Evolutionary conservation across 2,113 vertebrate species (phyloP).

Genomic region (Dipodomys merriami): DNA sequence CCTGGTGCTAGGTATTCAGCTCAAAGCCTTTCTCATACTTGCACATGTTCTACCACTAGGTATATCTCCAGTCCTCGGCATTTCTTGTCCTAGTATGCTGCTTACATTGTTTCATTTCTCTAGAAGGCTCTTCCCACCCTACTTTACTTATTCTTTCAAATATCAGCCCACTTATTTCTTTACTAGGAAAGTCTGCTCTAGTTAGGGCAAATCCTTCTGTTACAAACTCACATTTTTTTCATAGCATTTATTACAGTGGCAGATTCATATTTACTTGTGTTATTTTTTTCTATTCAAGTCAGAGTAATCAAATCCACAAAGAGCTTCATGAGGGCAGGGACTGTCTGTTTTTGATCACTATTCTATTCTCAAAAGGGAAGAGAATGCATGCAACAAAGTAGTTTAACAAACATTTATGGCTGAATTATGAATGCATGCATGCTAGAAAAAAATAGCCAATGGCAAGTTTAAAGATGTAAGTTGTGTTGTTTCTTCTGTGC

Average conservation of each 20-base stretch:
- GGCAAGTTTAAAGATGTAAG: background rate
- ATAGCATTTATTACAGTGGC: background rate
- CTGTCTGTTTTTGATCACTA: slow-evolving; percentile 34
- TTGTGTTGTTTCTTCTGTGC: background rate
- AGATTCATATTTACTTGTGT: slow-evolving; percentile 44
- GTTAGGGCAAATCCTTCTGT: background rate
- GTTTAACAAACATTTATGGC: background rate
- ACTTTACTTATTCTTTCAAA: slow-evolving; percentile 24
- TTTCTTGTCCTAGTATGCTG: background rate
- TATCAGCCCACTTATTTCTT: background rate
- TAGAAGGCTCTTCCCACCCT: background rate
- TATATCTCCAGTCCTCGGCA: background rate
- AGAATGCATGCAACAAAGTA: slow-evolving; percentile 1
- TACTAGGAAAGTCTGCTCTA: slow-evolving; percentile 13
- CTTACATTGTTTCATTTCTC: background rate
- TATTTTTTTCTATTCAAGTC: slow-evolving; percentile 3
- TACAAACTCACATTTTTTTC: slow-evolving; percentile 17
- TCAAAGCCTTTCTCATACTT: background rate
- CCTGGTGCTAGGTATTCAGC: background rate
- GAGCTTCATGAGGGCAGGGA: slow-evolving; percentile 14
- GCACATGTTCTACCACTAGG: background rate
- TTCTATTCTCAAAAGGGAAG: background rate
- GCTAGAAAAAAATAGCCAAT: background rate
- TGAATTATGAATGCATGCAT: slow-evolving; percentile 17
- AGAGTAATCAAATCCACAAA: slow-evolving; percentile 5